Base-by-base conservation (phyloP, 2,888 invertebrate species). In the Sisyra nigra region DNA sequence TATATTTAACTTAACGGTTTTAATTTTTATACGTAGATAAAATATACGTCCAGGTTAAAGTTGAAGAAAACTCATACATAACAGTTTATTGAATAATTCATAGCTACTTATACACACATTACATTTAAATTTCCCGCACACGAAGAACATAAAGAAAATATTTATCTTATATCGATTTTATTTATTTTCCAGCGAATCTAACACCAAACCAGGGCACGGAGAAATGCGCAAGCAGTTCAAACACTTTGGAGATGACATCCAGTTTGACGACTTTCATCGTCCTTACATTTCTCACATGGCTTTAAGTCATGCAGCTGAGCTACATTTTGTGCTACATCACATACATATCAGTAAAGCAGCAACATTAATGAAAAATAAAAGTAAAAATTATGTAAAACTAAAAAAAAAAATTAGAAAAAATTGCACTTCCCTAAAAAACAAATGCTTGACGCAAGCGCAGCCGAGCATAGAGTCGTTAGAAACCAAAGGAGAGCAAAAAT, bases 151-250 rank as follows among this genome's bases (percentile, higher is more conserved):
- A 29, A 29, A 39, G 8, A 35, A 15, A 30, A 15, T 37, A 35
- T 8, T 29, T 36, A 15, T 29, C 3, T 35, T 30, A 24, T 24
- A 24, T 24, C 24, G 24, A 24, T 24, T 24, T 24, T 24, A 24
- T 24, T 24, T 24, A n/a, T 35, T 33, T 45, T 42, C 10, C 36
- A 45, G 45, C 45, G 13, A 45, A 45, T 24, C 24, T 43, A 29
- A 38, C 38, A 40, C 42, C 45, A 30, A 45, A 39, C 10, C 40
- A 39, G 5, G 15, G 30, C 15, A 42, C 40, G 29, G 40, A 42
- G 30, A 39, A 32, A 40, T 45, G 45, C 31, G 15, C 40, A 9
- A 39, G 42, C 31, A 39, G 40, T 13, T 35, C 42, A 34, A 42
- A 30, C 10, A 30, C 30, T 11, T 18, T 29, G 30, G 40, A 40